phyloP scores from a whole-genome alignment of 2,888 invertebrate genomes.

The Julus scandinavius region DNA sequence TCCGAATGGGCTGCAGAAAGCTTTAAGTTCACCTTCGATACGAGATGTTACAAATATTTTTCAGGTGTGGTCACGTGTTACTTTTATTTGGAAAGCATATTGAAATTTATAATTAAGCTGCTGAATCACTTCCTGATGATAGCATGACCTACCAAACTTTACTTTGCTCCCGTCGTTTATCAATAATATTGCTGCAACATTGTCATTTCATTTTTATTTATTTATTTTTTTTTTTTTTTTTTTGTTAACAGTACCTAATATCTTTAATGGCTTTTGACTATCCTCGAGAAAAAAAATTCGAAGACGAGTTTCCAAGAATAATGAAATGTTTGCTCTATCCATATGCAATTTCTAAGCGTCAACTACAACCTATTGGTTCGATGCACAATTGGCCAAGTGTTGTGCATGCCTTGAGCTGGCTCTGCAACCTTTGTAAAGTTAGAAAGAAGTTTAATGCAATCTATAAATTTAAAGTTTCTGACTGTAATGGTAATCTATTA shows the following conservation, averaged over 20 bases:
- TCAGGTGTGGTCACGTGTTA: not conserved
- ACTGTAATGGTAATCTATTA: not conserved
- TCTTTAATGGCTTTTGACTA: not conserved
- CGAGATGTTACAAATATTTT: not conserved
- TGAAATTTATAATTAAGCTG: not conserved
- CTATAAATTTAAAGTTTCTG: not conserved
- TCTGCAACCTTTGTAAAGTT: not conserved
- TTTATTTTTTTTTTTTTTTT: not conserved
- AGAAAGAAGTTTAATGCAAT: not conserved
- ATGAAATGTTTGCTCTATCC: slow-evolving; percentile 25
- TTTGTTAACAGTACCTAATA: not conserved
- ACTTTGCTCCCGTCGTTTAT: too few relatives aligned
- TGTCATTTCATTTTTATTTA: not conserved
- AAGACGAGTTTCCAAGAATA: slow-evolving; percentile 32
- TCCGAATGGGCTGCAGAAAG: not conserved
- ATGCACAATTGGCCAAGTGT: slow-evolving; percentile 49
- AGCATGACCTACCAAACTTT: too few relatives aligned
- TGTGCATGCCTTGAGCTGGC: slow-evolving; percentile 31
- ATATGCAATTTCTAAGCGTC: not conserved
- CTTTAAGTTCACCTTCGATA: not conserved
- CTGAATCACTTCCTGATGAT: not conserved
- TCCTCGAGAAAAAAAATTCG: slow-evolving; percentile 17
- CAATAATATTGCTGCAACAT: too few relatives aligned
- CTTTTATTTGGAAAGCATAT: too few relatives aligned
- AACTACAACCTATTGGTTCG: slow-evolving; percentile 39